phyloP scores from a whole-genome alignment of 2,797 vertebrate species.

The Cygnus olor region DNA sequence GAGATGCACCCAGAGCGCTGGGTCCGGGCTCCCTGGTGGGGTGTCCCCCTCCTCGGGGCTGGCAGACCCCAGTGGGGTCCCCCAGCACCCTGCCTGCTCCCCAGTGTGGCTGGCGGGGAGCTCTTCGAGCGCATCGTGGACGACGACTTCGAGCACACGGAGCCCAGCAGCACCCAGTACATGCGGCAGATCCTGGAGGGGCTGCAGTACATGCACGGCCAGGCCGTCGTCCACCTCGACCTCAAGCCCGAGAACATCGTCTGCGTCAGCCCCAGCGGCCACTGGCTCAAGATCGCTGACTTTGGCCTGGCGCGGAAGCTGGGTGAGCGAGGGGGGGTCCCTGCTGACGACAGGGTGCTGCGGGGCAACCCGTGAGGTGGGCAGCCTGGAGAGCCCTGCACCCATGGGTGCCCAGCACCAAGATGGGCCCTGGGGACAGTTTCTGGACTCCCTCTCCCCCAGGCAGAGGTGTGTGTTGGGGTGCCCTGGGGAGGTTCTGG shows the following conservation, averaged over 20 bases:
- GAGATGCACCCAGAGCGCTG: rapidly evolving
- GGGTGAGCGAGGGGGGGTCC: constrained; percentile 71
- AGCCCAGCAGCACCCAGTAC: constrained; percentile 84
- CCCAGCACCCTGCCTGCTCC: neutral
- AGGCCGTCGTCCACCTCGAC: constrained; percentile 86
- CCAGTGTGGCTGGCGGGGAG: constrained; percentile 87
- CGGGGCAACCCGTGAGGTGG: neutral
- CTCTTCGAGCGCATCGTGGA: constrained; percentile 90
- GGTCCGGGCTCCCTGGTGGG: neutral
- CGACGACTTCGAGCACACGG: constrained; percentile 88
- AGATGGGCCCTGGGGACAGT: neutral
- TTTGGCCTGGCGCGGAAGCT: constrained; percentile 86
- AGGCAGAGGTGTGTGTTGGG: neutral
- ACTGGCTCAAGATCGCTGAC: constrained; percentile 88
- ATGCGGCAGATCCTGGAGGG: constrained; percentile 88
- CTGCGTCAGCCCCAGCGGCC: constrained; percentile 82
- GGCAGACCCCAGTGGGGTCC: neutral
- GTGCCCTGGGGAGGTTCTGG: neutral
- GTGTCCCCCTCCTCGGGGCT: rapidly evolving
- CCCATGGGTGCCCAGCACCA: neutral
- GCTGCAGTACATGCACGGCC: constrained; percentile 84
- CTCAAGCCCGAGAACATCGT: constrained; percentile 92
- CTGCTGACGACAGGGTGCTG: neutral
- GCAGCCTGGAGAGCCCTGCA: rapidly evolving
- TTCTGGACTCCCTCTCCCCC: neutral